Evolutionary conservation across 2,888 invertebrate species (phyloP), one percentile per base, ranked within the genome.

Genomic region (Pammene fasciana): DNA sequence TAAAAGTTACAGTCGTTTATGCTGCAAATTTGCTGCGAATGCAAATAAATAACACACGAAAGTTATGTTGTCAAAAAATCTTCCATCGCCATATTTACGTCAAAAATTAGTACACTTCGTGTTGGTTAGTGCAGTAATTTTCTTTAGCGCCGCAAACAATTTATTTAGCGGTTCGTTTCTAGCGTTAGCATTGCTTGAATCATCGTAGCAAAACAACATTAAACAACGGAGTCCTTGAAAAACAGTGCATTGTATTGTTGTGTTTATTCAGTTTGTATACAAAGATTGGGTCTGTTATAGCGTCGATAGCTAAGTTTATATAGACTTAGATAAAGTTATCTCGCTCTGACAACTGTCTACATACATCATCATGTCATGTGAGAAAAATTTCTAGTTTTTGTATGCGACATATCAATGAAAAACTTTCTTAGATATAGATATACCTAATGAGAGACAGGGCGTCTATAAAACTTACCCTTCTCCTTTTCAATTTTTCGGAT

Each of bases 41-140:
- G 26, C 26, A 26, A 11, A 11, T 11, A 43, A 11, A 43, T 1
- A 13, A 43, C 50, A 5, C 6, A 26, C 18, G 13, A 18, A 50
- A 50, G 18, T 26, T 8, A 50, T 11, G 11, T 10, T 18, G 18
- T 18, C 18, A 2, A 50, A 50, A n/a, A 16, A 34, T 18, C 18
- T 52, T 54, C 54, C 52, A 41, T 13, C 8, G 41, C n/a, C 14
- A 41, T 16, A 43, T 67, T 55, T 59, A 64, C 56, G 1, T 18
- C 38, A 11, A 54, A 65, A 54, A 70, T 70, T 70, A 70, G 65
- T 59, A 38, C 65, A 70, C 45, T 70, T 68, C n/a, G 14, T 57
- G 34, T 59, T 57, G 26, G 50, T 68, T 70, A 70, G 65, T 60
- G 52, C 52, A 52, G 38, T 48, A 64, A 52, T 55, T 68, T 68